Percentiles rank a stretch among this genome's conserved stretches.
These are phyloP conservation scores for Coranthus polyacanthus DNA, from an alignment of 2,797 vertebrate species.

Conservation along the genomic window DNA sequence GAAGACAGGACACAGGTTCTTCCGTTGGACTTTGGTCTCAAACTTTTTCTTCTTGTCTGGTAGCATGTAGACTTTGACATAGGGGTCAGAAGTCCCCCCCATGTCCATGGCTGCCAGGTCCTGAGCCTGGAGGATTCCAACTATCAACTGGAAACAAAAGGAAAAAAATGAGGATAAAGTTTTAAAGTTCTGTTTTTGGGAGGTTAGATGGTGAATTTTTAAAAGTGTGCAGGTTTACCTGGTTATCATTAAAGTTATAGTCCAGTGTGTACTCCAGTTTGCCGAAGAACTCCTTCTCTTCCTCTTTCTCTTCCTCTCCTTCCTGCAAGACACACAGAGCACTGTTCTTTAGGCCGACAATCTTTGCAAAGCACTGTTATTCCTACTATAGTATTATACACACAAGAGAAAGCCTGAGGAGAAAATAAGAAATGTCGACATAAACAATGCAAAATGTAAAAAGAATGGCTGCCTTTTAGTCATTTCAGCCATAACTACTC, in stretches of 20 bases:
- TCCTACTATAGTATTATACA: neutral
- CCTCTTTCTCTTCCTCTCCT: constrained; percentile 77
- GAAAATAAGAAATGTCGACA: too few relatives aligned
- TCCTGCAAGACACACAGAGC: constrained; percentile 72
- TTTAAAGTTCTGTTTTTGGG: too few relatives aligned
- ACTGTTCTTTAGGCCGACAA: too few relatives aligned
- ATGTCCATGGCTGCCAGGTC: constrained; percentile 91
- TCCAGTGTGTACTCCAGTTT: constrained; percentile 91
- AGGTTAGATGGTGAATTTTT: too few relatives aligned
- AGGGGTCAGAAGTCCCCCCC: constrained; percentile 92
- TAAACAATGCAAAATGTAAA: too few relatives aligned
- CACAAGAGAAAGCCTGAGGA: too few relatives aligned
- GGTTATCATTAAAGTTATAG: constrained; percentile 91
- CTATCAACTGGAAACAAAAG: constrained; percentile 83
- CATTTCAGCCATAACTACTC: too few relatives aligned
- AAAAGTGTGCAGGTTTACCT: constrained; percentile 74
- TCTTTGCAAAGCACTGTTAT: too few relatives aligned
- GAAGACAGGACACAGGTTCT: constrained; percentile 91
- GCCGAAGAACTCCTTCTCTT: constrained; percentile 86
- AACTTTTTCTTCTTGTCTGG: constrained; percentile 93
- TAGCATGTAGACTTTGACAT: constrained; percentile 91
- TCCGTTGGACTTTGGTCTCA: constrained; percentile 93
- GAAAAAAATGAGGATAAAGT: too few relatives aligned
- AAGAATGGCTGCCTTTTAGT: too few relatives aligned
- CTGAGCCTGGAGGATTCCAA: constrained; percentile 91